Conservation (phyloP, 2,113 vertebrate genomes). For the Anguilla japonica region DNA sequence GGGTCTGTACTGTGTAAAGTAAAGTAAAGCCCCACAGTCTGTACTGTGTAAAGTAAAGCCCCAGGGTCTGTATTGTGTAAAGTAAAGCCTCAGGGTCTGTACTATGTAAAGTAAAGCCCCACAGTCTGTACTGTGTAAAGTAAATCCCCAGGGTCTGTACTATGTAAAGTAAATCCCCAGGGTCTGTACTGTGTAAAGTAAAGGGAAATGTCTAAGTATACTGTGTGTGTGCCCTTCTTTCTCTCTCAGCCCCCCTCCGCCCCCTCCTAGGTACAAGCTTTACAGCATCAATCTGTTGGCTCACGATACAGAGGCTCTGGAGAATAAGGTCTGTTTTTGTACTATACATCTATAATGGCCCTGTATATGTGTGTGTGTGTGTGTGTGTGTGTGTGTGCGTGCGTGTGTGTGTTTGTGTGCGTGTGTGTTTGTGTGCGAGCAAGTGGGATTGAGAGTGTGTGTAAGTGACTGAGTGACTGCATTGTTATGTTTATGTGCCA, state of each 20-base stretch:
- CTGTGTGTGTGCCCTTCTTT: not conserved
- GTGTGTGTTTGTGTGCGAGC: not conserved
- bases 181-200: too few relatives aligned
- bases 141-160: too few relatives aligned
- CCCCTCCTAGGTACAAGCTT: conserved; percentile 66
- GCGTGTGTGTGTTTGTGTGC: not conserved
- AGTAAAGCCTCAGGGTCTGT: too few relatives aligned
- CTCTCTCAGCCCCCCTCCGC: conserved; percentile 48
- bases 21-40: too few relatives aligned
- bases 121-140: too few relatives aligned
- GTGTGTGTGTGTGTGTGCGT: not conserved
- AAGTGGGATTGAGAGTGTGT: not conserved
- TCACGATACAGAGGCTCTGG: conserved; percentile 80
- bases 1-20: too few relatives aligned
- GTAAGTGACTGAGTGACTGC: too few relatives aligned
- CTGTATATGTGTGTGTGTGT: not conserved
- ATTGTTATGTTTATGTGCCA: not conserved
- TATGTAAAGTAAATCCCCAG: too few relatives aligned
- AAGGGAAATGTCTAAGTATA: not conserved
- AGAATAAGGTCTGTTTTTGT: conserved; percentile 75
- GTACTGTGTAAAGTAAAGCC: too few relatives aligned
- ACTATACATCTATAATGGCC: not conserved
- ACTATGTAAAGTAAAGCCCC: too few relatives aligned
- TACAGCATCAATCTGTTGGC: conserved; percentile 83
- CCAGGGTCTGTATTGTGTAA: too few relatives aligned